A percentile compares a stretch with the other conserved stretches of the same genome.
Conservation (phyloP, 1,140 invertebrate species). For the Thalassaphorura encarpata region DNA sequence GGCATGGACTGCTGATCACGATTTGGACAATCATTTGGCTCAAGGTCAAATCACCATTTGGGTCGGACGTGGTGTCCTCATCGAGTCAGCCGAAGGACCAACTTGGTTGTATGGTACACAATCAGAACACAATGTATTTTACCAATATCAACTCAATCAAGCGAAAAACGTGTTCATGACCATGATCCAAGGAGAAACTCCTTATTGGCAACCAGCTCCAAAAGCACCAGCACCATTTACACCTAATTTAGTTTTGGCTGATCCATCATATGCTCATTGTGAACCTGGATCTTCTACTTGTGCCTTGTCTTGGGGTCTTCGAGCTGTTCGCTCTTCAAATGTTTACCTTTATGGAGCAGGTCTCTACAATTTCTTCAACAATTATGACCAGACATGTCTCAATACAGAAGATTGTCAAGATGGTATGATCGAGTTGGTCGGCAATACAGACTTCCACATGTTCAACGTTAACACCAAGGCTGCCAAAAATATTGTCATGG, state of each 20-base stretch:
- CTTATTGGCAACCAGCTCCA: constrained; percentile 28
- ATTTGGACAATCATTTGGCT: constrained; percentile 18
- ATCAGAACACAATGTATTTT: constrained; percentile 28
- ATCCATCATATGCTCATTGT: constrained; percentile 25
- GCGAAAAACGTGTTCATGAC: constrained; percentile 29
- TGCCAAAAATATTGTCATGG: constrained; percentile 21
- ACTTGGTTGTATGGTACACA: constrained; percentile 29
- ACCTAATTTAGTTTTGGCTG: constrained; percentile 10
- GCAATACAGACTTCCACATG: constrained; percentile 16
- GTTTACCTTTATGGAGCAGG: constrained; percentile 29
- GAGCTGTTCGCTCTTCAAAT: constrained; percentile 2
- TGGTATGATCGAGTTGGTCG: constrained; percentile 19
- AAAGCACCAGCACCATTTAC: constrained; percentile 22
- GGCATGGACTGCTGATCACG: constrained; percentile 31
- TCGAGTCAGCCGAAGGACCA: constrained; percentile 22
- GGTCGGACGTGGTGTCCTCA: constrained; percentile 23
- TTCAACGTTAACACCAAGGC: constrained; percentile 30
- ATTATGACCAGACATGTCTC: constrained; percentile 30
- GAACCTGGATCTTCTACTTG: neutral
- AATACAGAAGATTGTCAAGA: constrained; percentile 24
- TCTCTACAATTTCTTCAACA: constrained; percentile 30
- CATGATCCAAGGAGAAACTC: constrained; percentile 27
- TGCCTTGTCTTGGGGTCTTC: constrained; percentile 15
- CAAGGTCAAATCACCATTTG: constrained; percentile 26
- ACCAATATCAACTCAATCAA: constrained; percentile 27